Evolutionary conservation across 92 coral and sea anemone genomes (phyloP), one percentile per base, ranked within the genome.

Genomic region (Zoanthus sociatus): DNA sequence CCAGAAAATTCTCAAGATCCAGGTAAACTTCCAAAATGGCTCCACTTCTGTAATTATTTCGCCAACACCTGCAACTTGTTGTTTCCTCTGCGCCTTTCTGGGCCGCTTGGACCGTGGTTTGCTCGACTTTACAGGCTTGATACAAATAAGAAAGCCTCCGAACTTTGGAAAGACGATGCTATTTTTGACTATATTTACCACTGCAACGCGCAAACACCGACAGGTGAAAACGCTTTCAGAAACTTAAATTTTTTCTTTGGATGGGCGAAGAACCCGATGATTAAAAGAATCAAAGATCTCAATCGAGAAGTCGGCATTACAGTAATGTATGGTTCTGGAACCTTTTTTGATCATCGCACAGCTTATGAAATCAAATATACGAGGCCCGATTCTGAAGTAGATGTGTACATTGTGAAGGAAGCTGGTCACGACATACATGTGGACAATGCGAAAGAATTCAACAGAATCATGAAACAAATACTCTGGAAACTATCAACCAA

Each of bases 231-330:
- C 48, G 99, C 99, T 26, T 97, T 95, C 75, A 72, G 96, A 71
- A 92, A 92, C 87, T 90, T 97, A 89, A 97, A 95, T 78, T 88
- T 92, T 77, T 89, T 95, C 32, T 83, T 95, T 46, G 90, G 92
- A 26, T 97, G 99, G 99, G 97, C 99, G 0, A 97, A 93, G 61
- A 70, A 92, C 47, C 99, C 99, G 6, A 94, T 97, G 94, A 91
- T 97, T 6, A 97, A 95, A 64, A 86, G 99, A 50, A 92, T 93
- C 61, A 87, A 90, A 72, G 90, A 91, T 31, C 90, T 95, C 17
- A 93, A 92, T 68, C 76, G 61, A 46, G 89, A 89, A 47, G 77
- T 95, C 33, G 88, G 90, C 26, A 92, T 97, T 77, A 92, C 97
- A 32, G 83, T 91, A 14, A 90, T 97, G 93, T 95, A 95, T 89